Base-by-base conservation (phyloP, 2,797 vertebrate genomes). In the Argentina silus region DNA sequence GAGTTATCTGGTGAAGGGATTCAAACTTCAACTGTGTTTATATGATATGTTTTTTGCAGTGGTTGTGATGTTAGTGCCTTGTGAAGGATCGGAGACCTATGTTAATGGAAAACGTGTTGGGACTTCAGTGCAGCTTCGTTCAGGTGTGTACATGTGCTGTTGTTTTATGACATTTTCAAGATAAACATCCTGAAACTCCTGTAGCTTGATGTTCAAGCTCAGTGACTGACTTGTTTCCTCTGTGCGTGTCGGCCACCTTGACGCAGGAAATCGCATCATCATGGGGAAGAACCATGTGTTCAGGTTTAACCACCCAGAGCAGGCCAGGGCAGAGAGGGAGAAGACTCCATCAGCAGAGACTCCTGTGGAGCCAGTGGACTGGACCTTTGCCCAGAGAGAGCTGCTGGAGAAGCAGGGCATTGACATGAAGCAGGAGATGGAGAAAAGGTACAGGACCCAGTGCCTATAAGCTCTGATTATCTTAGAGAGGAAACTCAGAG, bases 341-440 rank as follows among this genome's bases (percentile, higher is more conserved):
- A 99, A 99, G 90, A 99, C 98, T 0, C 98, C 98, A 0, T 94
- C 98, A 0, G 97, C 98, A 0, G 98, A 99, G 90, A 99, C 97
- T 11, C 98, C 98, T 0, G 96, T 98, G 0, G 98, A 99, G 86
- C 98, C 98, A 0, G 98, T 99, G 61, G 98, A 99, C 87, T 99
- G 98, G 98, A 99, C 98, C 0, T 99, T 99, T 86, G 98, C 98
- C 73, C 98, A 99, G 92, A 93, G 98, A 53, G 98, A 99, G 83
- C 95, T 99, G 66, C 91, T 99, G 78, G 98, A 99, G 90, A 99
- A 99, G 80, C 98, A 99, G 80, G 98, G 98, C 72, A 99, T 99
- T 17, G 98, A 99, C 90, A 99, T 99, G 98, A 99, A 99, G 77
- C 98, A 99, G 78, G 98, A 99, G 90, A 99, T 99, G 98, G 98